phyloP scores from a whole-genome alignment of 1,140 invertebrate genomes.

The Gonioctena quinquepunctata region DNA sequence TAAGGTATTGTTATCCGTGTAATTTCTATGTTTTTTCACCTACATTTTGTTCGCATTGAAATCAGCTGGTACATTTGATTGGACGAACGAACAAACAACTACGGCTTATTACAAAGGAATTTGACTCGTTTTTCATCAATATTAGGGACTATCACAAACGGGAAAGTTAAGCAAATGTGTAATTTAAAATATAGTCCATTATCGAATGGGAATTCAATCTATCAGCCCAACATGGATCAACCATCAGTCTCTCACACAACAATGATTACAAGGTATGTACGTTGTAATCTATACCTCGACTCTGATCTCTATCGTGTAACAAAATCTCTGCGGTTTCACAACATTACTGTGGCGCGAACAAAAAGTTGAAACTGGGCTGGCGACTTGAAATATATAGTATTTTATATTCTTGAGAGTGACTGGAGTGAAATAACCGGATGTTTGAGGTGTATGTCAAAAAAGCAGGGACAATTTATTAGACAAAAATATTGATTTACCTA shows the following conservation, averaged over 20 bases:
- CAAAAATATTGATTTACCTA: background rate
- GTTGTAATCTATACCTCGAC: background rate
- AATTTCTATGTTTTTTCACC: too few relatives aligned
- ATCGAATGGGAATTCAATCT: too few relatives aligned
- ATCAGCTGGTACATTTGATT: too few relatives aligned
- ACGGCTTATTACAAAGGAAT: too few relatives aligned
- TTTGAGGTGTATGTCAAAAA: background rate
- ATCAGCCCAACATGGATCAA: too few relatives aligned
- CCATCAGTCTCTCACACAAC: background rate
- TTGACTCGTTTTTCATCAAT: too few relatives aligned
- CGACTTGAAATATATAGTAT: background rate
- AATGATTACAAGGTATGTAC: background rate
- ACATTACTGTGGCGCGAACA: background rate
- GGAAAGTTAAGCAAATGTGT: too few relatives aligned
- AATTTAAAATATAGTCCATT: too few relatives aligned
- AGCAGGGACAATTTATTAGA: background rate
- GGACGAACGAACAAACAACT: too few relatives aligned
- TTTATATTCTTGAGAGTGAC: background rate
- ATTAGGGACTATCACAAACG: too few relatives aligned
- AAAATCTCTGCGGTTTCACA: background rate
- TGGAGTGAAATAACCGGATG: background rate
- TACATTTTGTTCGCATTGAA: too few relatives aligned
- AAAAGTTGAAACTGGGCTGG: background rate
- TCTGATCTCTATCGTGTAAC: background rate
- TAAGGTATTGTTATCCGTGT: too few relatives aligned